A percentile compares a stretch with the other conserved stretches of the same genome.
Conservation (phyloP, 2,113 vertebrate genomes). For the Sterrhoptilus dennistouni region DNA sequence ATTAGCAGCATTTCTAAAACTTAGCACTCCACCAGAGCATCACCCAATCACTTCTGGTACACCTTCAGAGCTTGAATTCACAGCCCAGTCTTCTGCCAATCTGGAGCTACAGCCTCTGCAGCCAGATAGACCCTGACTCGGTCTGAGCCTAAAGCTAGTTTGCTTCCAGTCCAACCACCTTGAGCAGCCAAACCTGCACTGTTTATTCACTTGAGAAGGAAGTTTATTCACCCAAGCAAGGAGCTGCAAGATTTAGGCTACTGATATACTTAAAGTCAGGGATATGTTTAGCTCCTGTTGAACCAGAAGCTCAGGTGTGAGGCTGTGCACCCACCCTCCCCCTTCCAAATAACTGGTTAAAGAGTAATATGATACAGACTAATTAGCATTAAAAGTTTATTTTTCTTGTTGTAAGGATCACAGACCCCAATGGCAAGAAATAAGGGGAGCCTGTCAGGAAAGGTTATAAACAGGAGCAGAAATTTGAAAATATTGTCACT, state of each 20-base stretch:
- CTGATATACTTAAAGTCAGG: background rate
- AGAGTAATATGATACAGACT: background rate
- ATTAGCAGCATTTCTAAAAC: background rate
- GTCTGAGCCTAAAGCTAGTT: background rate
- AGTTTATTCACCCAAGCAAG: background rate
- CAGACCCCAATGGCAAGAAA: background rate
- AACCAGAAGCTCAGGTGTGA: background rate
- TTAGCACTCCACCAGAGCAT: background rate
- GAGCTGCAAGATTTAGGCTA: background rate
- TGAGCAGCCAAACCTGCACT: background rate
- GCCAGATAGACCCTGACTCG: background rate
- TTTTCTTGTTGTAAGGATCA: background rate
- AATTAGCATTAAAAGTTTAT: background rate
- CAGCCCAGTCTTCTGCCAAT: background rate
- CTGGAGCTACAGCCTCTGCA: background rate
- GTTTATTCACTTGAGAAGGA: background rate
- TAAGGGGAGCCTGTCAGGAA: background rate
- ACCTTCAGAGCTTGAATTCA: background rate
- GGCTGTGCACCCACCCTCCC: rapidly evolving
- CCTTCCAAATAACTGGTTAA: background rate
- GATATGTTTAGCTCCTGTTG: background rate
- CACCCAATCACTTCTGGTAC: background rate
- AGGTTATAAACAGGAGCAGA: background rate
- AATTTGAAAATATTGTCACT: background rate
- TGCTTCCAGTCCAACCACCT: background rate